phyloP scores from a whole-genome alignment of 2,797 vertebrate genomes.

The Ambastaia sidthimunki region DNA sequence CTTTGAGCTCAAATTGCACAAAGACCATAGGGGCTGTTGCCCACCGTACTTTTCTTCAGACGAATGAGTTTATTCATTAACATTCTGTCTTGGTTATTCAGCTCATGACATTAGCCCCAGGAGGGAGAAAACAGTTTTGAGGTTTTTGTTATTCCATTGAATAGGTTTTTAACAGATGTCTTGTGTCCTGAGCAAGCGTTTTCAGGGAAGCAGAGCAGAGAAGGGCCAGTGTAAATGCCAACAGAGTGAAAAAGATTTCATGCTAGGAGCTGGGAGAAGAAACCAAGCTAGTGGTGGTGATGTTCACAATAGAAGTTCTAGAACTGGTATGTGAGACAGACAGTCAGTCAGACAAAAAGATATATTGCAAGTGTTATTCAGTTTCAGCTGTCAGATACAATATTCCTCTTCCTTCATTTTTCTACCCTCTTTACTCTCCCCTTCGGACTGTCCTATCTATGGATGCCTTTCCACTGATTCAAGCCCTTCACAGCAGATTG shows the following conservation, averaged over 20 bases:
- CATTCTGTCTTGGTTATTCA: background rate
- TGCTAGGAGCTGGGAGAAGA: background rate
- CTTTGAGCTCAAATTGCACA: constrained; percentile 3
- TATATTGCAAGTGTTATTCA: background rate
- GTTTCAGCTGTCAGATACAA: background rate
- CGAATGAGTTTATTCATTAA: constrained; percentile 24
- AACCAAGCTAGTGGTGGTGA: background rate
- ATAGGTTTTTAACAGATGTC: constrained; percentile 21
- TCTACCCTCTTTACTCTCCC: background rate
- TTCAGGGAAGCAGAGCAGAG: constrained; percentile 2
- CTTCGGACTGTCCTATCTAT: background rate
- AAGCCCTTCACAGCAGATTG: constrained; percentile 22
- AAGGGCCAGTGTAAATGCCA: constrained; percentile 6
- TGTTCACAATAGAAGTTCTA: background rate
- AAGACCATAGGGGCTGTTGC: background rate
- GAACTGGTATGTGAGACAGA: background rate
- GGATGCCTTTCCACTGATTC: constrained; percentile 41
- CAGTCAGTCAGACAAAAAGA: background rate
- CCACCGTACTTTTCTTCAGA: constrained; percentile 5
- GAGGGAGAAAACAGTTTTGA: background rate
- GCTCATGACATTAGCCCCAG: constrained; percentile 5
- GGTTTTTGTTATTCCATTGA: constrained; percentile 1
- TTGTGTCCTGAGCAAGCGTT: constrained; percentile 14
- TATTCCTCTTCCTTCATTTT: constrained; percentile 1
- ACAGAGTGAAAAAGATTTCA: background rate